Base-by-base conservation (phyloP, 2,113 vertebrate species). In the Anoplopoma fimbria region DNA sequence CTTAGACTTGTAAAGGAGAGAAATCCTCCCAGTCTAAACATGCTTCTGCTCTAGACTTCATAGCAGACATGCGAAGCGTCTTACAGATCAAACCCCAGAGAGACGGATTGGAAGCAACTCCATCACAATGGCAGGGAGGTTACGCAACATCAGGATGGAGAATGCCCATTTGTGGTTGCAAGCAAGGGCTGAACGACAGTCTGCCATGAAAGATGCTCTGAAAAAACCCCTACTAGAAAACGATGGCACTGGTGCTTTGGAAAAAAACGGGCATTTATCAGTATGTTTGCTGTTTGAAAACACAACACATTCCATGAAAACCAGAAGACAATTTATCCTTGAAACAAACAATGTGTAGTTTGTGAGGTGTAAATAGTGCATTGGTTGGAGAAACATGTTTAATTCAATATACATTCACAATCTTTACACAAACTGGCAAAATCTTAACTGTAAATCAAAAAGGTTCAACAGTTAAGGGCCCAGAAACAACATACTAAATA, bases 71-170 rank as follows among this genome's bases (percentile, higher is more conserved):
- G 67, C 72, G 90, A 89, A 91, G 83, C 72, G 78, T 79, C 89
- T 92, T 91, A 91, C 76, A 85, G 73, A 85, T 76, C 45, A 71
- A 85, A 75, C 88, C 81, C 79, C 77, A 27, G 81, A 85, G 81
- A 87, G 71, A 55, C 61, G 42, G 86, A 79, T 87, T 89, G 91
- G 81, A 92, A 83, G 83, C 81, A 72, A 68, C 83, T 87, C 79
- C 75, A 61, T 82, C 88, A 94, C 91, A 93, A 90, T 81, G 82
- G 80, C 63, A 71, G 85, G 55, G 82, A 90, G 86, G 91, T 94
- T 95, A 89, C 58, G 93, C 91, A 93, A 94, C 88, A 77, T 47
- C 80, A 58, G 86, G 69, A 79, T 69, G 75, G 64, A 90, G 82
- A 87, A 91, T 78, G 84, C 82, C 84, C 85, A 81, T 84, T 79